Evolutionary conservation across 2,113 vertebrate genomes (phyloP).

Genomic region (Hemiscyllium ocellatum): DNA sequence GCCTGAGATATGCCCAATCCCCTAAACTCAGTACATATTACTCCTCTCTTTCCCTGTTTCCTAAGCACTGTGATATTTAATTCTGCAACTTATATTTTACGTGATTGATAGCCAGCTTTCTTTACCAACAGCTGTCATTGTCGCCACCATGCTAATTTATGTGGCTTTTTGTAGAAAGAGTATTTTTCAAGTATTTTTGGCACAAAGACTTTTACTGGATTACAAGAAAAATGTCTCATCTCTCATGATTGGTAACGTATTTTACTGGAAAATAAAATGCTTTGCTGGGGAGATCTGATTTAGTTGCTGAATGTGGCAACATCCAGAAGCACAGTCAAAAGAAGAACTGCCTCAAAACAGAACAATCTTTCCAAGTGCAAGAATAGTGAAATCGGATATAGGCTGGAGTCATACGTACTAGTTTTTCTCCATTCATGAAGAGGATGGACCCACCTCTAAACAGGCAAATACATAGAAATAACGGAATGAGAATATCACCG

Average conservation of each 20-base stretch:
- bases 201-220: not conserved
- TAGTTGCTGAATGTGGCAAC: not conserved
- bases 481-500: not conserved
- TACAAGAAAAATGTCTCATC: not conserved
- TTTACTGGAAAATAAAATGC: not conserved
- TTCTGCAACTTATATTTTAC: not conserved
- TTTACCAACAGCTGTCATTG: not conserved
- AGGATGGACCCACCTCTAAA: not conserved
- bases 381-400: not conserved
- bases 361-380: not conserved
- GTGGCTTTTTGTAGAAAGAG: not conserved
- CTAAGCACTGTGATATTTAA: not conserved
- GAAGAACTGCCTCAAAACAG: not conserved
- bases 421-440: not conserved
- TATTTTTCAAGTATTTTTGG: not conserved
- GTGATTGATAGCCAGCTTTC: not conserved
- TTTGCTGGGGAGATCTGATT: not conserved
- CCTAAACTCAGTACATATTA: not conserved
- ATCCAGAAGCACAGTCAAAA: not conserved
- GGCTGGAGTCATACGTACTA: not conserved
- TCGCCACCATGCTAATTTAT: not conserved
- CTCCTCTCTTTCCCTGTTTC: not conserved
- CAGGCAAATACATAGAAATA: not conserved
- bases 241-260: not conserved
- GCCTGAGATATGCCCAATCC: not conserved